Evolutionary conservation across 2,797 vertebrate species (phyloP), one percentile per base, ranked within the genome.

Genomic region (Centroberyx gerrardi): DNA sequence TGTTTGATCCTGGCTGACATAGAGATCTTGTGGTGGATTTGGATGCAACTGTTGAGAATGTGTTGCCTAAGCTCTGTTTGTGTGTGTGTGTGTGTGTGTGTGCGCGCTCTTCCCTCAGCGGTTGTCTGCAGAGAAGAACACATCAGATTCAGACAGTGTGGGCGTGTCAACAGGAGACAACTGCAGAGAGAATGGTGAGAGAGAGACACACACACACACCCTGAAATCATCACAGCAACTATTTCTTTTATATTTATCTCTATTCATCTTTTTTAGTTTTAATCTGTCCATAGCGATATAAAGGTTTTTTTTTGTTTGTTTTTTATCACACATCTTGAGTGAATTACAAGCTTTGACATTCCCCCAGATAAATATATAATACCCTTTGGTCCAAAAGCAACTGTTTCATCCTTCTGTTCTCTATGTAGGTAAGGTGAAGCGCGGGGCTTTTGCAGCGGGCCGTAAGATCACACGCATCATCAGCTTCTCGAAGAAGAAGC

Each of bases 381-480:
- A 22, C 22, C 22, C 22, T 22, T 22, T 22, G 22, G 18, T 55
- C 29, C 22, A 58, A 52, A 64, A 28, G 0, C 9, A 44, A 3
- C 5, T 38, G 46, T 69, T 53, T 29, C 1, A 56, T 49, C n/a
- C 2, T 48, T 40, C 3, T 0, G 1, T 71, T 62, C 3, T 67
- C 65, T 51, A 27, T 80, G 56, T 38, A 98, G 97, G 95, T 17
- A 99, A 97, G 83, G 95, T 94, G 74, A 99, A 97, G 90, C 97
- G 95, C 48, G 96, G 96, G 0, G 95, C 97, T 52, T 95, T 99
- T 0, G 97, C 96, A 0, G 98, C 98, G 0, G 98, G 98, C 18
- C 96, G 96, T 59, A 99, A 99, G 89, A 99, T 99, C 92, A 99
- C 96, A 7, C 96, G 97, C 12, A 99, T 99, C 90, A 99, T 99